Evolutionary conservation across 1,140 invertebrate species (phyloP), one percentile per base, ranked within the genome.

Genomic region (Pseudomyrmex dendroicus): DNA sequence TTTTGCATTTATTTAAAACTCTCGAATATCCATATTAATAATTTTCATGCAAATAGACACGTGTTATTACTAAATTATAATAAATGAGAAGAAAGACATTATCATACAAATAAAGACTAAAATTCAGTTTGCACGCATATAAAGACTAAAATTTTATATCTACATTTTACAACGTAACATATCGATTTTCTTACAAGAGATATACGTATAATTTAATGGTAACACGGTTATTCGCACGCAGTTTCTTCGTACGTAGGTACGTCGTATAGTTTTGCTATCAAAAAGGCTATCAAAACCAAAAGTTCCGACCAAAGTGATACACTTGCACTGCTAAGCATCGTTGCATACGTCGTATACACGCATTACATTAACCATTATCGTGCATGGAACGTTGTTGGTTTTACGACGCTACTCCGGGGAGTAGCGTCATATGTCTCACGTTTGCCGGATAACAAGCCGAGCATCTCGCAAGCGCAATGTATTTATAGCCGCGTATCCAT

Each of bases 281-380:
- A 68, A 52, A 54, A 54, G n/a, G 12, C 25, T 64, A 54, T 22
- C 12, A 54, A 76, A 66, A 13, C n/a, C 63, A 15, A 8, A 64
- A 1, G 57, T 61, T 61, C 22, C 35, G 35, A 7, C n/a, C 25
- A 35, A 35, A 48, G 7, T 64, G 20, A 8, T 13, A 15, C 20
- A n/a, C n/a, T 52, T 54, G 0, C 44, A 17, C 13, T 62, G 35
- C 5, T 61, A 52, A 3, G 25, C n/a, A 0, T 5, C 20, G 15
- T 77, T 46, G 17, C 62, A n/a, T 13, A 44, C 12, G 5, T 13
- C 50, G 13, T 13, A 10, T 57, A 63, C 12, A 52, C 10, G 20
- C 15, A 20, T 77, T 77, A 66, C 9, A 2, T 61, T 59, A 70
- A 70, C 35, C 20, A 25, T 77, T 35, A 77, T 66, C 17, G 35